A percentile compares a stretch with the other conserved stretches of the same genome.
Evolutionary conservation across 2,113 vertebrate species (phyloP).

Genomic region (Actenoides hombroni): DNA sequence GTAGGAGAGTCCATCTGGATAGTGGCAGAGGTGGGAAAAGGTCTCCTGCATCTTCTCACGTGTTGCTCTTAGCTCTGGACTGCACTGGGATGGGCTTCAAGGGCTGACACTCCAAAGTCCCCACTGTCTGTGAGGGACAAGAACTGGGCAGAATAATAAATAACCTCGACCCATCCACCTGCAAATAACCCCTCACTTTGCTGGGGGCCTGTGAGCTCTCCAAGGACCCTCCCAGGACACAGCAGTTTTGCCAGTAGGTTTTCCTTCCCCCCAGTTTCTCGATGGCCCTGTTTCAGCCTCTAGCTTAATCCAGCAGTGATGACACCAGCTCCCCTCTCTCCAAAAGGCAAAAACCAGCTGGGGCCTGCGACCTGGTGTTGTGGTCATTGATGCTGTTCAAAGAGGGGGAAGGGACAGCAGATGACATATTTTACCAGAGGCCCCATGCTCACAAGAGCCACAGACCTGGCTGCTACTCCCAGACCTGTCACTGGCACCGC

Average conservation of each 20-base stretch:
- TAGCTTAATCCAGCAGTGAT: neutral
- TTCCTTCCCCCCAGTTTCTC: neutral
- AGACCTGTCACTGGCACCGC: neutral
- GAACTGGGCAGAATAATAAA: neutral
- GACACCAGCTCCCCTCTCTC: no score
- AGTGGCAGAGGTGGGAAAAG: neutral
- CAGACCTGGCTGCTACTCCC: neutral
- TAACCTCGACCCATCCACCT: neutral
- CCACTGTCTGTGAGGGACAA: rapidly evolving
- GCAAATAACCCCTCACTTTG: neutral
- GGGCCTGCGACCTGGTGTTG: rapidly evolving
- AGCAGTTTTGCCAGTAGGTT: neutral
- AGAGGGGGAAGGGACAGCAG: neutral
- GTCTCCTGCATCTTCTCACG: neutral
- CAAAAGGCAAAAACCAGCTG: neutral
- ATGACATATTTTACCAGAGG: neutral
- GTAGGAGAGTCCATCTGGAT: neutral
- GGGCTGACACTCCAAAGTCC: neutral
- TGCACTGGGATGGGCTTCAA: neutral
- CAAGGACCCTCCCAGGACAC: no score
- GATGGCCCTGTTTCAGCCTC: neutral
- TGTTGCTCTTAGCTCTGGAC: no score
- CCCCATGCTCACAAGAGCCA: neutral
- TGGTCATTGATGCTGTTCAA: rapidly evolving
- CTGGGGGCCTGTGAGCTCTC: neutral